Evolutionary conservation across 2,797 vertebrate genomes (phyloP), one percentile per base, ranked within the genome.

Genomic region (Chromobotia macracanthus): DNA sequence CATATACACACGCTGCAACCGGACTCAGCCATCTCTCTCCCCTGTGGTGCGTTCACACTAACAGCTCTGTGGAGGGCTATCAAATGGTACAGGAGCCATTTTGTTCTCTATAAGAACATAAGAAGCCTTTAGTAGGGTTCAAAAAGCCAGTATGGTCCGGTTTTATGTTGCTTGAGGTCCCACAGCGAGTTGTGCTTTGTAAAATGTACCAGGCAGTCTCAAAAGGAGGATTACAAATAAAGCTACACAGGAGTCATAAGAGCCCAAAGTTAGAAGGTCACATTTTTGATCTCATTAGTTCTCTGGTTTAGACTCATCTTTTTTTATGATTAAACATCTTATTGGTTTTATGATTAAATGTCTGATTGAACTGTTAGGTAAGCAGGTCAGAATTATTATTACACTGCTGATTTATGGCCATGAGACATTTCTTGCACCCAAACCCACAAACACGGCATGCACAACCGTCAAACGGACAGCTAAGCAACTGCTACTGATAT

Each of bases 21-120:
- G 3, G 35, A 38, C 35, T 38, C 35, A 7, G 8, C 35, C 35
- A 38, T 38, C 35, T 38, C 35, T 38, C 35, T 38, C 35, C 35
- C 35, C 35, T 38, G 8, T 5, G 35, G 38, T 41, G 38, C 7
- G 38, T 41, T 41, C 38, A 41, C 1, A 9, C 38, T 41, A 41
- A 41, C 38, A 41, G 38, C 28, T 63, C 65, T 35, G 41, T 69
- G n/a, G 55, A 61, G 41, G 7, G n/a, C 65, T 69, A 77, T 77
- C 76, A 41, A 56, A 61, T 53, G 10, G 28, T 63, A 61, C 56
- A 70, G 56, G 19, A 78, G 44, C 44, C 44, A 70, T 70, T 70
- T 46, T 69, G 65, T 77, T 70, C 25, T 70, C 41, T 78, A 50
- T 11, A 69, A 18, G 25, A 61, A 56, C 44, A 77, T 31, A 78